Evolutionary conservation across 2,113 vertebrate species (phyloP).

Genomic region (Poeciliopsis turrubarensis): DNA sequence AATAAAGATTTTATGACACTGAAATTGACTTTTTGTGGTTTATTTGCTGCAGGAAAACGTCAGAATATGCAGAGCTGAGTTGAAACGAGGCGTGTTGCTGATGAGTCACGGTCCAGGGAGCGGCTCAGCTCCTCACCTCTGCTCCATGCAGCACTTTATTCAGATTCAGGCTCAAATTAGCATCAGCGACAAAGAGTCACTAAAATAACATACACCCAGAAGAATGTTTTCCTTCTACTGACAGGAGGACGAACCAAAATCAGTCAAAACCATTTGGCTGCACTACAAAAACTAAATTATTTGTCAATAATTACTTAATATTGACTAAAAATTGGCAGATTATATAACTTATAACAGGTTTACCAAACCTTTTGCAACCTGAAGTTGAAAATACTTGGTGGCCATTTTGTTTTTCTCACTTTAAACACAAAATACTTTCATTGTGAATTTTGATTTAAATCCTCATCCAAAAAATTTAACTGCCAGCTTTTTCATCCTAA

Average conservation of each 20-base stretch:
- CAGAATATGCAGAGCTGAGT: neutral
- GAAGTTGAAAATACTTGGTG: no score
- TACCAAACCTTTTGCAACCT: no score
- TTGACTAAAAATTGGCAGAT: no score
- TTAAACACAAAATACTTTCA: no score
- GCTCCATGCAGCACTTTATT: conserved; percentile 4
- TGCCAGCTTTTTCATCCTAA: no score
- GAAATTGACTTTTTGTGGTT: neutral
- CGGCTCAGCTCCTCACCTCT: neutral
- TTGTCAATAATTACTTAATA: no score
- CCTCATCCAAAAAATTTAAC: no score
- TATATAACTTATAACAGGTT: no score
- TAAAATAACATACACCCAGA: neutral
- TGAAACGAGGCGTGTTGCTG: neutral
- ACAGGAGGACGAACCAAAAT: neutral
- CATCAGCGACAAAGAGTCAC: neutral
- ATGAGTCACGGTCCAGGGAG: conserved; percentile 15
- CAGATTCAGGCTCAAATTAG: conserved; percentile 7
- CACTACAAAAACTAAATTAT: no score
- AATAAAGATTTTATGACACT: conserved; percentile 67
- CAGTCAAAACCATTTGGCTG: neutral
- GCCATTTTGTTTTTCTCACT: no score
- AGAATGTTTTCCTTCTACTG: neutral
- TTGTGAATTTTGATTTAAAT: no score
- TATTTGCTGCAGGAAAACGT: neutral